phyloP scores from a whole-genome alignment of 2,797 vertebrate species.

The Argya squamiceps region DNA sequence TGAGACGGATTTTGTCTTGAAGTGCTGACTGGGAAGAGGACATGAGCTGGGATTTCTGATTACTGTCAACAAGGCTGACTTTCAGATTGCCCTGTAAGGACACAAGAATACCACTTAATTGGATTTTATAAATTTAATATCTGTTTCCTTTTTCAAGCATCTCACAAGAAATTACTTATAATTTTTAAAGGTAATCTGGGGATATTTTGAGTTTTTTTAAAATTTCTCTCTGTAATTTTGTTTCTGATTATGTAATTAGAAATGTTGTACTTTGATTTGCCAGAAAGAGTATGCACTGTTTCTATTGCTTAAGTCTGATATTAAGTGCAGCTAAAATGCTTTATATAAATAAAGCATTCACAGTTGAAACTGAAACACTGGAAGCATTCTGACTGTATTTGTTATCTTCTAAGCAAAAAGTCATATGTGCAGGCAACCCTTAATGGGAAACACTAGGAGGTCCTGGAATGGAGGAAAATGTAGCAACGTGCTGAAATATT shows the following conservation, averaged over 20 bases:
- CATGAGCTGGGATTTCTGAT: background rate
- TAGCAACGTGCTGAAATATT: background rate
- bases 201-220: background rate
- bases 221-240: background rate
- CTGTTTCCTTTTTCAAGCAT: background rate
- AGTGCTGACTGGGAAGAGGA: background rate
- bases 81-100: background rate
- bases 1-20: background rate
- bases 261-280: background rate
- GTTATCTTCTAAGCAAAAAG: background rate
- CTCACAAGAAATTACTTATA: background rate
- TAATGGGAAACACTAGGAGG: background rate
- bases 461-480: background rate
- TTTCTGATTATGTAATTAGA: background rate
- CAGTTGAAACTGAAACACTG: background rate
- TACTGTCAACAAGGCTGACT: background rate
- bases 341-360: background rate
- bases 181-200: background rate
- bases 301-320: background rate
- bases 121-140: background rate
- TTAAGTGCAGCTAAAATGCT: background rate
- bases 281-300: background rate
- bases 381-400: background rate
- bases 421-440: fast-evolving
- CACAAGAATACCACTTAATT: fast-evolving